Percentiles rank a stretch among this genome's conserved stretches.
Evolutionary conservation across 2,888 invertebrate species (phyloP).

Genomic region (Agriopis leucophaearia): DNA sequence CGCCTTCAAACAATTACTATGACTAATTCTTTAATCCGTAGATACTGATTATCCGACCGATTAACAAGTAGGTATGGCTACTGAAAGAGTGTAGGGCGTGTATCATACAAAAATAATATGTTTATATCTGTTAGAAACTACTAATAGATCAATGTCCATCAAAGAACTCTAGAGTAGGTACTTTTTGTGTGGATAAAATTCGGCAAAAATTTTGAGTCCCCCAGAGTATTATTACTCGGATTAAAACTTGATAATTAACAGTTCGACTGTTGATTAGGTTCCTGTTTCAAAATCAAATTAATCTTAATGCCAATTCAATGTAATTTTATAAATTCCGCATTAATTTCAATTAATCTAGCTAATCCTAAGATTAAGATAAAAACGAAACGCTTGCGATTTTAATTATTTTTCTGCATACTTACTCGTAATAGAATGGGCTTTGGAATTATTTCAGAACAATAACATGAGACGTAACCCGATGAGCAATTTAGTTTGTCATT

Average conservation of each 20-base stretch:
- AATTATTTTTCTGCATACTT: not conserved
- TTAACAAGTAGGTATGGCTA: not conserved
- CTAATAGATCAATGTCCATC: not conserved
- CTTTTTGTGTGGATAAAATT: not conserved
- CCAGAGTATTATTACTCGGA: not conserved
- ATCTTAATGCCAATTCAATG: constrained; percentile 19
- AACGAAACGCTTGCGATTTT: not conserved
- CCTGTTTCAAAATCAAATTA: not conserved
- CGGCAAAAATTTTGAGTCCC: not conserved
- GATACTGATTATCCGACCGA: not conserved
- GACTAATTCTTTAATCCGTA: not conserved
- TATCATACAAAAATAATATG: constrained; percentile 4
- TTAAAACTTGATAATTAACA: not conserved
- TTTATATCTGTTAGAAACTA: not conserved
- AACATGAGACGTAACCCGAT: too few species aligned
- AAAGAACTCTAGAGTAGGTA: not conserved
- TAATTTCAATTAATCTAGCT: not conserved
- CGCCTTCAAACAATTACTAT: not conserved
- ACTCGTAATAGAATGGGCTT: too few species aligned
- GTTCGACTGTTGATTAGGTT: not conserved
- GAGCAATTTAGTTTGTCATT: too few species aligned
- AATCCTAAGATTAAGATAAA: constrained; percentile 21
- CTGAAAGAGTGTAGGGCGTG: not conserved
- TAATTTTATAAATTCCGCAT: not conserved
- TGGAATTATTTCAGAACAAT: too few species aligned